Evolutionary conservation across 92 coral and sea anemone species (phyloP), one percentile per base, ranked within the genome.

Genomic region (Muricea muricata): DNA sequence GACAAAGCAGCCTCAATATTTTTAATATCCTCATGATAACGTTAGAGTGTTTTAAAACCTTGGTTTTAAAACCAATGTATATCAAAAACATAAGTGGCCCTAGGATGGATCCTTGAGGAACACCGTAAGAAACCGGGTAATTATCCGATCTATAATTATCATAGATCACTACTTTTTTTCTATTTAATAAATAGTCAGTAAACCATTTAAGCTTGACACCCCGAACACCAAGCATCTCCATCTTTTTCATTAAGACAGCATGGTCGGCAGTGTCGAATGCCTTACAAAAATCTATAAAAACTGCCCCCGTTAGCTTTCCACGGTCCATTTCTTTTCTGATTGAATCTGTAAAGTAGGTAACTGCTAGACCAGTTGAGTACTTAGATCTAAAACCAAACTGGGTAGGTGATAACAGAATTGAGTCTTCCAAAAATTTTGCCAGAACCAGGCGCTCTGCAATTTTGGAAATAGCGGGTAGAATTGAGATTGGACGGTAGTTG

Each of bases 321-420:
- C 46, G 4, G 75, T 68, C 41, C 75, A 68, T 68, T 30, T 7
- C 26, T 68, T 68, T 68, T 3, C 75, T 30, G 25, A 68, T 68
- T 33, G 41, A 0, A 68, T 68, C 75, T 33, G 46, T 33, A n/a
- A 68, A 68, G 10, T 29, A 68, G 41, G 46, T 68, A 18, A 33
- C 46, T 68, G 75, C 69, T 1, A 68, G 75, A 30, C 46, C 21
- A 68, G 75, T 68, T 21, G 28, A 68, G 26, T 33, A 29, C 46
- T 42, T 68, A 7, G 14, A 30, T 68, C 75, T 68, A 42, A 68
- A 33, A 68, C 47, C 75, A 68, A 31, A 68, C 46, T 68, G 75
- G 9, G 41, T 30, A 6, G 41, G 26, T 33, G 25, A 20, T 68
- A 68, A 68, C 41, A 68, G 47, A 30, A 7, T 33, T 20, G 41